A percentile compares a stretch with the other conserved stretches of the same genome.
phyloP scores from a whole-genome alignment of 2,888 invertebrate species.

The Amphipoea oculea region DNA sequence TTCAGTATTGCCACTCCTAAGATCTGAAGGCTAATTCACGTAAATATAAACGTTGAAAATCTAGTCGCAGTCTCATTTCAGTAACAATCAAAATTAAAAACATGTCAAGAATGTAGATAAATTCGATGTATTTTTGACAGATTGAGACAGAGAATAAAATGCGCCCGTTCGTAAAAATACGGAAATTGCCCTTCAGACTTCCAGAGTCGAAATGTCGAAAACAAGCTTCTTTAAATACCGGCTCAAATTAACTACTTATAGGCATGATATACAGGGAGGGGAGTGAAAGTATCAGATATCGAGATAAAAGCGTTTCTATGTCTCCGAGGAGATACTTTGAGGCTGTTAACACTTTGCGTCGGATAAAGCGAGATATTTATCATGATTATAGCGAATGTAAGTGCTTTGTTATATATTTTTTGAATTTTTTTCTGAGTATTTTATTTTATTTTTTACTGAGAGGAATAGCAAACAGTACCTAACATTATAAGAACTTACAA shows the following conservation, averaged over 20 bases:
- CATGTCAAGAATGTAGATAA: neutral
- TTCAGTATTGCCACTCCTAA: neutral
- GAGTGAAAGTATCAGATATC: conserved; percentile 72
- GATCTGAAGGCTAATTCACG: neutral
- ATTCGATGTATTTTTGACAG: neutral
- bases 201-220: neutral
- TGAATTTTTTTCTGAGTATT: neutral
- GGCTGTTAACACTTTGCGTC: conserved; percentile 60
- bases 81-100: neutral
- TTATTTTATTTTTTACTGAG: neutral
- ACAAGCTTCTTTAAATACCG: neutral
- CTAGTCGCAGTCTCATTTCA: too few species aligned
- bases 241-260: conserved; percentile 49
- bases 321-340: conserved; percentile 59
- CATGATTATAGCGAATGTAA: conserved; percentile 2
- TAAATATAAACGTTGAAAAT: too few species aligned
- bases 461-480: neutral
- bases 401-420: neutral
- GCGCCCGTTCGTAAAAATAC: neutral
- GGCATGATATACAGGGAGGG: conserved; percentile 20
- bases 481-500: neutral
- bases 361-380: conserved; percentile 34
- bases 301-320: conserved; percentile 75
- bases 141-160: neutral
- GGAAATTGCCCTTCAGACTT: neutral